Conservation (phyloP, 2,113 vertebrate genomes). For the Uria lomvia region DNA sequence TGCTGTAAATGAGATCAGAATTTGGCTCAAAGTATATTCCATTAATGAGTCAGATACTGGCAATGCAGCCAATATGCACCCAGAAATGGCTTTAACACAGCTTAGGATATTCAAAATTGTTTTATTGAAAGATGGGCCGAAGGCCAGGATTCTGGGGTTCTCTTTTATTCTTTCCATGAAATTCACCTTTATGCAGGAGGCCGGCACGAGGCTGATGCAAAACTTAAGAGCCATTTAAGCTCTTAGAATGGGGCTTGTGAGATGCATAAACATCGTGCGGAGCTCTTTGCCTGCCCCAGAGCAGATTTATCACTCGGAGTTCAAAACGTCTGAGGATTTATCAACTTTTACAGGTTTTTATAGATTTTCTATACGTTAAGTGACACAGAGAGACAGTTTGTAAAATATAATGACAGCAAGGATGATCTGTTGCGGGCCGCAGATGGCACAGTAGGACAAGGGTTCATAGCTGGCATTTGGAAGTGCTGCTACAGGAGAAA, state of each 20-base stretch:
- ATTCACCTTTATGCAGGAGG: conserved; percentile 39
- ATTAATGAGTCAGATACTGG: conserved; percentile 68
- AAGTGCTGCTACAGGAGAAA: background rate
- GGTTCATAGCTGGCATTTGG: background rate
- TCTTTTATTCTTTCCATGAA: conserved; percentile 47
- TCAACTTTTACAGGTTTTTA: conserved; percentile 38
- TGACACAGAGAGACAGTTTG: conserved; percentile 20
- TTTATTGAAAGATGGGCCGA: conserved; percentile 56
- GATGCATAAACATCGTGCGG: background rate
- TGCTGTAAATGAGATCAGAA: conserved; percentile 67
- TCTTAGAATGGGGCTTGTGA: background rate
- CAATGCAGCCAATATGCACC: conserved; percentile 32
- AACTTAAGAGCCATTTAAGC: conserved; percentile 37
- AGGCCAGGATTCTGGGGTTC: conserved; percentile 48
- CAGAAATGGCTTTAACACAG: conserved; percentile 56
- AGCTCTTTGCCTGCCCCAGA: conserved; percentile 25
- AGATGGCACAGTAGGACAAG: background rate
- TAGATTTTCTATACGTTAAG: conserved; percentile 22
- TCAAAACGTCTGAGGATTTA: conserved; percentile 30
- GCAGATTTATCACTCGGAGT: conserved; percentile 10
- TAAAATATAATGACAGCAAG: background rate
- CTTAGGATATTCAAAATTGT: conserved; percentile 37
- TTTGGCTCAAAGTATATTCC: conserved; percentile 59
- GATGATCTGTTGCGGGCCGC: background rate
- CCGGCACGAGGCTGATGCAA: conserved; percentile 2